Percentiles rank a stretch among this genome's conserved stretches.
These are phyloP conservation scores for Tokudaia tokunoshimensis DNA, from an alignment of 2,797 vertebrate genomes.

Conservation along the genomic window DNA sequence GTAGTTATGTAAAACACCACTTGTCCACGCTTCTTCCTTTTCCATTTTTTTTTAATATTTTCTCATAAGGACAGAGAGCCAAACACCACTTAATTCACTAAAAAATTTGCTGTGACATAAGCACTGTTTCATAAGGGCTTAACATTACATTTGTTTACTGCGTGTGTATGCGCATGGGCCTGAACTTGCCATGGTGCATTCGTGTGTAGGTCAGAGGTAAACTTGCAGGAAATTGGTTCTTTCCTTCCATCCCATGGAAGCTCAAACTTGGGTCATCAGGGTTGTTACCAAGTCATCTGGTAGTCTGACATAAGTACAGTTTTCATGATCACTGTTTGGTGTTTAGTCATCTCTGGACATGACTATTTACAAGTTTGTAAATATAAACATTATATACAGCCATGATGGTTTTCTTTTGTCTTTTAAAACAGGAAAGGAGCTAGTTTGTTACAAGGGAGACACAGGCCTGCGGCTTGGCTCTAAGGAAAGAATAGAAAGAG, in stretches of 20 bases:
- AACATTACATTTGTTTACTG: not conserved
- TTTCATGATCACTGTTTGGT: not conserved
- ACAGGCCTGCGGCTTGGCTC: not conserved
- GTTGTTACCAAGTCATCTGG: not conserved
- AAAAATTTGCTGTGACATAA: not conserved
- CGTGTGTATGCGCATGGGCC: too few relatives aligned
- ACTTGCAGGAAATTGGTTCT: not conserved
- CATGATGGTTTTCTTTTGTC: not conserved
- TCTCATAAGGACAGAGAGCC: not conserved
- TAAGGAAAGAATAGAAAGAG: not conserved
- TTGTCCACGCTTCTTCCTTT: not conserved
- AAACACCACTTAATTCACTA: slow-evolving; percentile 31
- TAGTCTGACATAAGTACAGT: not conserved
- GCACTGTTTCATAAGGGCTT: not conserved
- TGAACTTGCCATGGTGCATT: not conserved
- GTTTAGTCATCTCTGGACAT: not conserved
- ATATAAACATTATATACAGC: not conserved
- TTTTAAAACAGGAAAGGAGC: not conserved
- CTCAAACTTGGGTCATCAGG: not conserved
- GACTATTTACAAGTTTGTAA: not conserved
- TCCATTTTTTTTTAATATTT: not conserved
- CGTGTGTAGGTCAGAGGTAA: not conserved
- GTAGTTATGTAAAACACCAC: not conserved
- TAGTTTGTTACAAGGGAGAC: not conserved
- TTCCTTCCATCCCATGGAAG: not conserved